These are phyloP conservation scores for Apaloderma vittatum DNA, from an alignment of 2,113 vertebrate genomes.

Conservation along the genomic window DNA sequence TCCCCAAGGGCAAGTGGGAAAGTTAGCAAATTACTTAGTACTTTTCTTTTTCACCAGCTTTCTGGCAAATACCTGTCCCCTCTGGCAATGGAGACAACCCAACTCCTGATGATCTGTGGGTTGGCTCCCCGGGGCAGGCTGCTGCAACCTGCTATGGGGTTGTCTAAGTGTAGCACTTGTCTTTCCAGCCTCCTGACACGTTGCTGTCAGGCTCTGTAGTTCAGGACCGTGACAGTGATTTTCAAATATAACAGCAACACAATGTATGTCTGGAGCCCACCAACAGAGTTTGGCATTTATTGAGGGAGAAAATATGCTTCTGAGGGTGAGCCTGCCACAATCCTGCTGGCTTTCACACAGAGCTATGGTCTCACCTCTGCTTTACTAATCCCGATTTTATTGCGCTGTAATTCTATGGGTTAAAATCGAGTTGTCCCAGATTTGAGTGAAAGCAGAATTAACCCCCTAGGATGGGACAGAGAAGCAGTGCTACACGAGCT, in stretches of 20 bases:
- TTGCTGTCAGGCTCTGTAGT: background rate
- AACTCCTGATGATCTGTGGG: background rate
- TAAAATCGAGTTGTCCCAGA: background rate
- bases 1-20: background rate
- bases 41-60: background rate
- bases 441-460: background rate
- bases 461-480: background rate
- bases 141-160: background rate
- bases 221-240: background rate
- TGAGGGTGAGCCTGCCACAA: background rate
- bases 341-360: background rate
- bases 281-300: background rate
- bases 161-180: background rate
- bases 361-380: background rate
- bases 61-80: background rate
- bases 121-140: background rate
- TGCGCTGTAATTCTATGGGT: background rate
- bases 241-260: background rate
- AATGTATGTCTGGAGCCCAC: background rate
- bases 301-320: background rate
- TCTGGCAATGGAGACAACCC: background rate
- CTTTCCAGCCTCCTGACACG: accelerated
- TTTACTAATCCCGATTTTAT: background rate
- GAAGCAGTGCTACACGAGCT: background rate
- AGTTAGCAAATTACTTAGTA: accelerated